A percentile compares a stretch with the other conserved stretches of the same genome.
Conservation (phyloP, 2,888 invertebrate genomes). For the Drosophila subsilvestris region DNA sequence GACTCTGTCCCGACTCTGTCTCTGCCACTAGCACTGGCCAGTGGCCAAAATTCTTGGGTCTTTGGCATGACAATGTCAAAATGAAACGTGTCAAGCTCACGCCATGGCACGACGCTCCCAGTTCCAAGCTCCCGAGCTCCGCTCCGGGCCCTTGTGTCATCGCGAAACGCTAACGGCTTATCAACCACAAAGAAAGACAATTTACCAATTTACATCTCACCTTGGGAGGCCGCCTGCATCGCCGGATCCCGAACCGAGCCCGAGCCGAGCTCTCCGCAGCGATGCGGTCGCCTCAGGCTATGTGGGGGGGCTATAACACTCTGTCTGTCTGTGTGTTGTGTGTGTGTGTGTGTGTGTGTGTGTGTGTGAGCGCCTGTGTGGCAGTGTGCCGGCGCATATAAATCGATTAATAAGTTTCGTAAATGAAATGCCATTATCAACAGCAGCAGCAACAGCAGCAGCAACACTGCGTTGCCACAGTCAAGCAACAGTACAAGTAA, state of each 20-base stretch:
- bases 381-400: slow-evolving; percentile 69
- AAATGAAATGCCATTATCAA: slow-evolving; percentile 71
- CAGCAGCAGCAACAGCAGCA: slow-evolving; percentile 30
- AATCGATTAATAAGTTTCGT: slow-evolving; percentile 79
- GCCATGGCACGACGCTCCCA: slow-evolving; percentile 21
- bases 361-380: slow-evolving; percentile 17
- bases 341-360: slow-evolving; percentile 11
- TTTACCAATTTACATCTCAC: slow-evolving; percentile 71
- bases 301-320: background rate
- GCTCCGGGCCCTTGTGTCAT: slow-evolving; percentile 50
- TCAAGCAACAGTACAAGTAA: slow-evolving; percentile 22
- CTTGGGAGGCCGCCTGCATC: slow-evolving; percentile 54
- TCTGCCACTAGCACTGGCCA: slow-evolving; percentile 16
- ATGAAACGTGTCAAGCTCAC: slow-evolving; percentile 66
- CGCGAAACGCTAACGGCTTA: slow-evolving; percentile 66
- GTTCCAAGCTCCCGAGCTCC: background rate
- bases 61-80: slow-evolving; percentile 76
- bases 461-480: slow-evolving; percentile 44
- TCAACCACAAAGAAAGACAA: slow-evolving; percentile 33
- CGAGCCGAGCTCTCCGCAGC: slow-evolving; percentile 3
- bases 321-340: slow-evolving; percentile 1
- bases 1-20: background rate
- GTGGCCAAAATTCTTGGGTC: slow-evolving; percentile 68
- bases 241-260: background rate
- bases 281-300: background rate